Evolutionary conservation across 2,113 vertebrate genomes (phyloP).

Genomic region (Dromaius novaehollandiae): DNA sequence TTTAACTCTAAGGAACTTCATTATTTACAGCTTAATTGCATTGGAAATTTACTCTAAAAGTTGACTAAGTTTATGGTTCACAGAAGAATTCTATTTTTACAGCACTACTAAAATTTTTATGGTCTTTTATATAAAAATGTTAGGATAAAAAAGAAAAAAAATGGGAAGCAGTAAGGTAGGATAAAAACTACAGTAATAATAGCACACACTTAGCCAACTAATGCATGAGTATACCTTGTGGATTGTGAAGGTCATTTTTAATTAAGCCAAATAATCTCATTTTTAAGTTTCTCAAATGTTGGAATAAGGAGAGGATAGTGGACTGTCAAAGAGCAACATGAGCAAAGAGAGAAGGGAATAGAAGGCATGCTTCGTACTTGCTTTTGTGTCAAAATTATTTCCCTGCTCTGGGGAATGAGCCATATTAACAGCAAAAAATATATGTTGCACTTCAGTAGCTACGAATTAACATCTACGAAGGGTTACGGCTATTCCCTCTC

Average conservation of each 20-base stretch:
- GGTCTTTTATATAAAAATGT: not conserved
- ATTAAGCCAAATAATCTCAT: not conserved
- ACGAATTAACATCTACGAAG: not conserved
- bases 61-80: not conserved
- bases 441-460: not conserved
- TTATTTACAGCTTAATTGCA: not conserved
- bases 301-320: not conserved
- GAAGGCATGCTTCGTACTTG: not conserved
- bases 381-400: not conserved
- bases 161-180: not conserved
- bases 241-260: not conserved
- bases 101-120: not conserved
- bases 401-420: not conserved
- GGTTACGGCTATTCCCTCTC: not conserved
- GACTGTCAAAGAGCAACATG: not conserved
- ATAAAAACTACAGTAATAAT: not conserved
- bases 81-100: not conserved
- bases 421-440: not conserved
- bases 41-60: not conserved
- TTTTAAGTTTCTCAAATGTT: not conserved
- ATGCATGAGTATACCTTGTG: not conserved
- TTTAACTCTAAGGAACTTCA: not conserved
- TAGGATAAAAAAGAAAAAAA: too few species aligned
- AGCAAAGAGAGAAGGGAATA: not conserved
- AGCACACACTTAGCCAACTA: not conserved